These are phyloP conservation scores for Lacerta bilineata DNA, from an alignment of 2,797 vertebrate genomes.

Conservation along the genomic window DNA sequence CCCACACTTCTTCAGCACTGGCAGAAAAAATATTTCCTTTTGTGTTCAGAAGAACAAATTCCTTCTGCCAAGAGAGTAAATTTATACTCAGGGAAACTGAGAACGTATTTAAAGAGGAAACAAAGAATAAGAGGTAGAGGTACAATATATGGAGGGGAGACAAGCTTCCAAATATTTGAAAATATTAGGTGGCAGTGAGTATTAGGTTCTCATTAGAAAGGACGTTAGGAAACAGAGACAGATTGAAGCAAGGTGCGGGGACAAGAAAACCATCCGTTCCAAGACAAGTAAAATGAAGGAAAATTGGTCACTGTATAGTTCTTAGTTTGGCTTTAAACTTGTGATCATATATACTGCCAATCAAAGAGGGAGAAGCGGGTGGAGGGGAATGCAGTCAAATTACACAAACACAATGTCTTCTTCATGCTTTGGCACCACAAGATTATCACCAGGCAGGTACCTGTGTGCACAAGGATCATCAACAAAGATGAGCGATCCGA, in stretches of 20 bases:
- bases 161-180: constrained; percentile 47
- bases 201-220: constrained; percentile 33
- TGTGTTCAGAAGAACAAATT: constrained; percentile 42
- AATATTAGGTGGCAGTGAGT: constrained; percentile 26
- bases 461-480: background rate
- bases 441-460: background rate
- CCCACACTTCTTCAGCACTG: background rate
- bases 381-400: background rate
- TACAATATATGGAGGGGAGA: background rate
- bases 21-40: constrained; percentile 41
- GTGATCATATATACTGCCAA: background rate
- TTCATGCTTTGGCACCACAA: background rate
- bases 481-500: constrained; percentile 8
- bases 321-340: background rate
- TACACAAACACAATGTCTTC: background rate
- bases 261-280: background rate
- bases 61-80: constrained; percentile 43
- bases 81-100: background rate
- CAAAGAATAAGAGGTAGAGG: constrained; percentile 18
- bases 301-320: background rate
- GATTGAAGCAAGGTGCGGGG: constrained; percentile 7
- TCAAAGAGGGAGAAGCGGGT: background rate
- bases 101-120: constrained; percentile 46
- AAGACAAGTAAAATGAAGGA: constrained; percentile 29
- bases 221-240: constrained; percentile 20